Base-by-base conservation (phyloP, 1,140 invertebrate species). In the Atta texana region DNA sequence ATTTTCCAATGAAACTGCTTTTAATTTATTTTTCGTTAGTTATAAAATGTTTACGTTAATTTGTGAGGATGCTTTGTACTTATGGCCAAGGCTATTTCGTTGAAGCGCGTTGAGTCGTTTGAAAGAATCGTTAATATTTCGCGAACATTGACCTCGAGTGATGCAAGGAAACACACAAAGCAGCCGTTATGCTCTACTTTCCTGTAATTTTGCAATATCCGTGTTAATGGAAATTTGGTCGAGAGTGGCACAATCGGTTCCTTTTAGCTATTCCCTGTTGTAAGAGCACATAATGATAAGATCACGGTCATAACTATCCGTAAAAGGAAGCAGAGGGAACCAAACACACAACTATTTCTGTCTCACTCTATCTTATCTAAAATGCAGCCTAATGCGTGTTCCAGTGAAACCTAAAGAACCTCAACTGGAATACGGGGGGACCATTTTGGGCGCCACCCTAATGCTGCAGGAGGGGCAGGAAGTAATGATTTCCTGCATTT, bases 381-480 rank as follows among this genome's bases (percentile, higher is more conserved):
- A 51, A 61, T 75, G 69, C 31, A 75, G 16, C 39, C 44, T 75
- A 75, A 75, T 63, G 39, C 68, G 24, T 74, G 53, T 96, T 96
- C n/a, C 96, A 96, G 98, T 98, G 88, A 97, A 97, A 89, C 98
- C 98, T 8, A 97, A 97, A 93, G 96, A 97, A 74, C 98, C 98
- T 2, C 95, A 97, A 61, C 96, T 98, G 75, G 97, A 98, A 93
- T 97, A 97, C 94, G 97, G 97, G 90, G 97, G 97, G 21, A 96
- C 96, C 53, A 96, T 92, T 86, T 92, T 95, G 96, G 92, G 95
- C 97, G 75, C 95, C 96, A 88, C 96, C 96, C 18, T 97, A 96
- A 80, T 97, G 97, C 92, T 95, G 76, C 96, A 97, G 89, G 97
- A 97, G 72, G 97, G 97, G 57, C 96, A 97, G 87, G 96, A 97